A percentile compares a stretch with the other conserved stretches of the same genome.
These are phyloP conservation scores for Guaruba guarouba DNA, from an alignment of 2,113 vertebrate species.

Conservation along the genomic window DNA sequence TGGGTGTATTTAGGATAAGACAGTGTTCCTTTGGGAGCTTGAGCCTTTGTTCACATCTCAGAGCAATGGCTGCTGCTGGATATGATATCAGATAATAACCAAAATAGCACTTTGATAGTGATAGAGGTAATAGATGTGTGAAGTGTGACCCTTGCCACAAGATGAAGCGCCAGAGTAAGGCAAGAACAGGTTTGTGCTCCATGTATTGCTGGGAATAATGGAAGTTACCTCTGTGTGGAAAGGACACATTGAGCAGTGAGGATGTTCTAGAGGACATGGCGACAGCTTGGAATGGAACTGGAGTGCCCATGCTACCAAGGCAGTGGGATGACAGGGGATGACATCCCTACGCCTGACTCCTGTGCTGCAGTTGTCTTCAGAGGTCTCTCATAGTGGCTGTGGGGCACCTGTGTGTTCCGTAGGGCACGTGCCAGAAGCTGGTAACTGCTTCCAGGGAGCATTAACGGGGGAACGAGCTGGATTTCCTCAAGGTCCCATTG, in stretches of 20 bases:
- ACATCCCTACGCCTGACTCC: background rate
- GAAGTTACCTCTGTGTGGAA: fast-evolving
- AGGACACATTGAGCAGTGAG: fast-evolving
- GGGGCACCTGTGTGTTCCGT: no score
- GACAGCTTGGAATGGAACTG: background rate
- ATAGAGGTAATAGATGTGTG: background rate
- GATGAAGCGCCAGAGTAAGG: background rate
- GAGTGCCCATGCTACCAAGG: no score
- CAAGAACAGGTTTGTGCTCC: background rate
- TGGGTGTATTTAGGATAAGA: background rate
- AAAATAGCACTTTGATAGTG: background rate
- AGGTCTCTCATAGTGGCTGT: background rate
- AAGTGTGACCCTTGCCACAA: background rate
- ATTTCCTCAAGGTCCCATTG: background rate
- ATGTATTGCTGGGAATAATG: fast-evolving
- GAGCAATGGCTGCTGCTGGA: fast-evolving
- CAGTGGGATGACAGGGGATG: fast-evolving
- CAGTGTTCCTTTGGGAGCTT: background rate
- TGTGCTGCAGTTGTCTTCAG: background rate
- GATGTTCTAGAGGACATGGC: fast-evolving
- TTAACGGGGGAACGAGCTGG: background rate
- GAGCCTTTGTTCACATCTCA: fast-evolving
- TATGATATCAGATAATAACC: background rate
- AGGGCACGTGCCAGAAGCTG: background rate
- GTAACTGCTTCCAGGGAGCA: fast-evolving